A percentile compares a stretch with the other conserved stretches of the same genome.
These are phyloP conservation scores for Lophius piscatorius DNA, from an alignment of 2,113 vertebrate genomes.

Conservation along the genomic window DNA sequence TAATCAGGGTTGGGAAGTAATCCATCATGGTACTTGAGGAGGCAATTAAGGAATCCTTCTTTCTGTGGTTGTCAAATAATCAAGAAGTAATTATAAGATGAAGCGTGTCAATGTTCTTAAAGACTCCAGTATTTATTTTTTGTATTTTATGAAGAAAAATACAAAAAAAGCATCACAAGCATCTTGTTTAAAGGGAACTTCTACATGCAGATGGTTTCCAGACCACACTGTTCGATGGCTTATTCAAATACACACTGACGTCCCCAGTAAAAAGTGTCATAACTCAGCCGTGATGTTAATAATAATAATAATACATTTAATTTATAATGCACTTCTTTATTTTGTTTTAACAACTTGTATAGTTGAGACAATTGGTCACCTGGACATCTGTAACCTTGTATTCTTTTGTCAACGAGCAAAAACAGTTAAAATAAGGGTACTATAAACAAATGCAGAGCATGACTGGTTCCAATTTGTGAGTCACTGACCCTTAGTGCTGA, in stretches of 20 bases:
- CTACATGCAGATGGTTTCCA: background rate
- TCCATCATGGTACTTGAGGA: conserved; percentile 39
- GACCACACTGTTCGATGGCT: background rate
- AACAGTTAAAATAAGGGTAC: conserved; percentile 30
- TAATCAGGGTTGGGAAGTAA: conserved; percentile 51
- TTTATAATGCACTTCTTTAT: no score
- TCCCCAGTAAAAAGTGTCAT: conserved; percentile 3
- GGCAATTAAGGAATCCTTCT: conserved; percentile 45
- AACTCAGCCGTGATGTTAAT: conserved; percentile 38
- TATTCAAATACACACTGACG: conserved; percentile 11
- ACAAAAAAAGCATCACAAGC: background rate
- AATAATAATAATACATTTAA: no score
- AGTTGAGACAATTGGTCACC: conserved; percentile 33
- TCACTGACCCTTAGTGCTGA: conserved; percentile 32
- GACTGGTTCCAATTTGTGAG: conserved; percentile 44
- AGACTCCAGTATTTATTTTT: no score
- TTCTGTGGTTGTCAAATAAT: conserved; percentile 26
- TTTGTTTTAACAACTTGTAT: conserved; percentile 15
- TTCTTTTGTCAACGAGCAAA: conserved; percentile 12
- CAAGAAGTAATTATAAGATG: conserved; percentile 22
- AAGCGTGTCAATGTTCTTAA: background rate
- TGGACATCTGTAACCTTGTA: conserved; percentile 41
- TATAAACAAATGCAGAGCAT: conserved; percentile 24
- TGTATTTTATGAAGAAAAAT: conserved; percentile 1
- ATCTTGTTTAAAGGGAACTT: background rate